phyloP scores from a whole-genome alignment of 2,113 vertebrate species.

The Zootoca vivipara region DNA sequence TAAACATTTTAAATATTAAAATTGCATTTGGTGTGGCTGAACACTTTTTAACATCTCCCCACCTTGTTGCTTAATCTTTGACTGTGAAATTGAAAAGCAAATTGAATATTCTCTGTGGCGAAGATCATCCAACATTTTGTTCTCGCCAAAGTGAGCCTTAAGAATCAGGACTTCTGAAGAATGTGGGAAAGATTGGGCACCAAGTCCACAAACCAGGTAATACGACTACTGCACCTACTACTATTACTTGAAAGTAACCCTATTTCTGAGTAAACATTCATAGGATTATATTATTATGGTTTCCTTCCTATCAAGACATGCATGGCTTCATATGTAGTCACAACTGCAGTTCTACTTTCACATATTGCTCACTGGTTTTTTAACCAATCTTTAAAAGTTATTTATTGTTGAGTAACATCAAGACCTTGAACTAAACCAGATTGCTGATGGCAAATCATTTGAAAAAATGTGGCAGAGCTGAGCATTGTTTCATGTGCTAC shows the following conservation, averaged over 20 bases:
- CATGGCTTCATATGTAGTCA: background rate
- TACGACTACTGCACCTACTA: background rate
- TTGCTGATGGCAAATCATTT: background rate
- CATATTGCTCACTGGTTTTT: background rate
- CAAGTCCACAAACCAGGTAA: background rate
- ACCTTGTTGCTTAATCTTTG: background rate
- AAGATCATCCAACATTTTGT: background rate
- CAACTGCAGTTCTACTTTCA: background rate
- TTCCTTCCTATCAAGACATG: background rate
- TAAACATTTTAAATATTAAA: constrained; percentile 18
- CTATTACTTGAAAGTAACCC: too few species aligned
- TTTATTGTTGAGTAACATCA: background rate
- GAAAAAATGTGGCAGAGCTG: background rate
- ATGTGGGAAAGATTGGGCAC: background rate
- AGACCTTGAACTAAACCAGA: background rate
- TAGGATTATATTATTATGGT: background rate
- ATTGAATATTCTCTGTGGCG: background rate
- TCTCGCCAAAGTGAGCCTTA: background rate
- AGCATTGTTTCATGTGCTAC: background rate
- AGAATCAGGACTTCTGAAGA: background rate
- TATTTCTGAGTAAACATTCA: too few species aligned
- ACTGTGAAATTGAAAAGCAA: background rate
- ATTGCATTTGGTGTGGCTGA: background rate
- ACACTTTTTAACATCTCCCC: background rate
- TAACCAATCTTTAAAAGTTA: background rate